phyloP scores from a whole-genome alignment of 2,113 vertebrate genomes.

The Dromas ardeola region DNA sequence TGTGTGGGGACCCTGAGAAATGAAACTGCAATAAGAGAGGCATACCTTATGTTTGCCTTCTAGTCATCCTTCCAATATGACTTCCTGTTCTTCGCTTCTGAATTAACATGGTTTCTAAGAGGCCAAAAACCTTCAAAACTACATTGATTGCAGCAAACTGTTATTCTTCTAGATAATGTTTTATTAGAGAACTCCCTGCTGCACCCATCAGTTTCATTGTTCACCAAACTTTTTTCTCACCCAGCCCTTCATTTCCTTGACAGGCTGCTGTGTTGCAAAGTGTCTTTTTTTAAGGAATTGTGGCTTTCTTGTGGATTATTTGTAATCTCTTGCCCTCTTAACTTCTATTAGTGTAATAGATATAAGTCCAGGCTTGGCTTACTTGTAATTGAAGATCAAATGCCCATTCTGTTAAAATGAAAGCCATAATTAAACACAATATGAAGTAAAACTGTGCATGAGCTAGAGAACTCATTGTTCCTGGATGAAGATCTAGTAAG shows the following conservation, averaged over 20 bases:
- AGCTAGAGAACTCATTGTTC: not conserved
- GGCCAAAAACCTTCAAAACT: not conserved
- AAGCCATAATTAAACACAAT: not conserved
- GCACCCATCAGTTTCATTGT: not conserved
- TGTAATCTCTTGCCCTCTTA: not conserved
- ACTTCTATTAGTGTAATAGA: not conserved
- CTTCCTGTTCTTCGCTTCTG: not conserved
- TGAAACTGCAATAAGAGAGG: not conserved
- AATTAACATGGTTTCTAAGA: not conserved
- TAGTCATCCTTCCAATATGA: not conserved
- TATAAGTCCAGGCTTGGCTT: fast-evolving
- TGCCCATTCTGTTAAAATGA: not conserved
- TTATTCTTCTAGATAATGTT: not conserved
- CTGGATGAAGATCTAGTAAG: not conserved
- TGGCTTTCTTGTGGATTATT: not conserved
- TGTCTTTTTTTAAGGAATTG: not conserved
- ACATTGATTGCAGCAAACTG: not conserved
- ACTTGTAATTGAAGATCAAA: not conserved
- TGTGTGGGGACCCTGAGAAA: not conserved
- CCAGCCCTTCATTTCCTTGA: not conserved
- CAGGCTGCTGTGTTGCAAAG: not conserved
- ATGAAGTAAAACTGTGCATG: not conserved
- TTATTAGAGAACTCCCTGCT: not conserved
- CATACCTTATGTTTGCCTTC: not conserved
- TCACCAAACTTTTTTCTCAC: not conserved